Evolutionary conservation across 2,113 vertebrate species (phyloP).

Genomic region (Salminus brasiliensis): DNA sequence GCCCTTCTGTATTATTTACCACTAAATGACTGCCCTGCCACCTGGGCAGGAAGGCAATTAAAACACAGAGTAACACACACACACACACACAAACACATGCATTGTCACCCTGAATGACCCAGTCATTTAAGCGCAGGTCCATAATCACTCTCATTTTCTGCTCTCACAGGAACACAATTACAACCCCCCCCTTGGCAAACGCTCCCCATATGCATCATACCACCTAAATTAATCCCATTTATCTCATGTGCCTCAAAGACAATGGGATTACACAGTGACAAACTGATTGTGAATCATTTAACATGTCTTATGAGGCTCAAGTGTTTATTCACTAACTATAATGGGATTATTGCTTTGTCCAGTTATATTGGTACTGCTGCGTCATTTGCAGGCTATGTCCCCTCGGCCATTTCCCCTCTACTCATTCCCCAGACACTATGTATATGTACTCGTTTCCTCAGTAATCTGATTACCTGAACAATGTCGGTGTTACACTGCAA

Average conservation of each 20-base stretch:
- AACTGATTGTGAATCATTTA: constrained; percentile 23
- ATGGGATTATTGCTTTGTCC: constrained; percentile 30
- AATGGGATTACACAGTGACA: constrained; percentile 38
- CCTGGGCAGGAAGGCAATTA: constrained; percentile 39
- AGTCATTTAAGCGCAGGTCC: constrained; percentile 43
- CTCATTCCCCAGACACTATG: too few relatives aligned
- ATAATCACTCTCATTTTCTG: constrained; percentile 51
- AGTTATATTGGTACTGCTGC: constrained; percentile 14
- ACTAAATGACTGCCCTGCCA: constrained; percentile 37
- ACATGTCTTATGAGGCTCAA: constrained; percentile 28
- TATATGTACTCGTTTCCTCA: not conserved
- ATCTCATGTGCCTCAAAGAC: constrained; percentile 27
- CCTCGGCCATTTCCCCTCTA: not conserved
- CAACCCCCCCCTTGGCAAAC: constrained; percentile 21
- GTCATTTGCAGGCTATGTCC: not conserved
- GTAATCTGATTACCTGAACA: not conserved
- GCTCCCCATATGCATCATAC: constrained; percentile 9
- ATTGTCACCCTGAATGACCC: constrained; percentile 31
- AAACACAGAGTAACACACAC: constrained; percentile 19
- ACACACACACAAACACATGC: not conserved
- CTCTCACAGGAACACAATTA: constrained; percentile 48
- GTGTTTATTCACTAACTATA: constrained; percentile 28
- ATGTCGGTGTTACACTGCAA: not conserved
- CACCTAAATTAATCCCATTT: constrained; percentile 39
- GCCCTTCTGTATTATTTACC: constrained; percentile 42